Percentiles rank a stretch among this genome's conserved stretches.
Conservation (phyloP, 2,888 invertebrate species). For the Lymantria dispar region DNA sequence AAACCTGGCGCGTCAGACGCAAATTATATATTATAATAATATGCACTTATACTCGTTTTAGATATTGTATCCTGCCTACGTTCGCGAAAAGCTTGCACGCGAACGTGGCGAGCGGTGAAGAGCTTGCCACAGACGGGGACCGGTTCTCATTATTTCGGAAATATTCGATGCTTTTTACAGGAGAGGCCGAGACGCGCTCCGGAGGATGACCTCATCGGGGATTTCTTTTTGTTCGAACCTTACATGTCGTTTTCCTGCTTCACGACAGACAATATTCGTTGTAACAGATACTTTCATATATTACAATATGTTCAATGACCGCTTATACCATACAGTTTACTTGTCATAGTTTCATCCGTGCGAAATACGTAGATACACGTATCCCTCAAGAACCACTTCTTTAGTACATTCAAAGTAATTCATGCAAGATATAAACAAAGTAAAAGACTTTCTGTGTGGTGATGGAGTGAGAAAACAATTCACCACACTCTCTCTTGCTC, state of each 20-base stretch:
- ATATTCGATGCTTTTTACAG: conserved; percentile 59
- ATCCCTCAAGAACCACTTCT: too few relatives aligned
- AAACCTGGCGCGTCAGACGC: not conserved
- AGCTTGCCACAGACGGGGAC: conserved; percentile 70
- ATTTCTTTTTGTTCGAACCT: conserved; percentile 44
- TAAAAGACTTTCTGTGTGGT: too few relatives aligned
- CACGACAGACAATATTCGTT: conserved; percentile 17
- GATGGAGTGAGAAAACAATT: too few relatives aligned
- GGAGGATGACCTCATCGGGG: conserved; percentile 67
- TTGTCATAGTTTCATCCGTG: not conserved
- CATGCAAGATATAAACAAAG: too few relatives aligned
- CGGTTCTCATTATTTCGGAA: conserved; percentile 73
- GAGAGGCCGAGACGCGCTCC: conserved; percentile 42
- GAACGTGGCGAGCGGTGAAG: conserved; percentile 51
- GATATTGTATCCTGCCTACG: conserved; percentile 9
- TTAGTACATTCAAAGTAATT: too few relatives aligned
- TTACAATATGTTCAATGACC: conserved; percentile 7
- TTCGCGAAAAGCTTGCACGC: conserved; percentile 41
- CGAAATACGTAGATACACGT: too few relatives aligned
- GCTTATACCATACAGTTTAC: not conserved
- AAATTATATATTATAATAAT: not conserved
- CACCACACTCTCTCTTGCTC: too few relatives aligned
- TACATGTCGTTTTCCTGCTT: conserved; percentile 33
- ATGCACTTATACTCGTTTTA: not conserved
- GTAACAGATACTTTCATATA: conserved; percentile 21